phyloP scores from a whole-genome alignment of 2,797 vertebrate genomes.

The Rhinatrema bivittatum region DNA sequence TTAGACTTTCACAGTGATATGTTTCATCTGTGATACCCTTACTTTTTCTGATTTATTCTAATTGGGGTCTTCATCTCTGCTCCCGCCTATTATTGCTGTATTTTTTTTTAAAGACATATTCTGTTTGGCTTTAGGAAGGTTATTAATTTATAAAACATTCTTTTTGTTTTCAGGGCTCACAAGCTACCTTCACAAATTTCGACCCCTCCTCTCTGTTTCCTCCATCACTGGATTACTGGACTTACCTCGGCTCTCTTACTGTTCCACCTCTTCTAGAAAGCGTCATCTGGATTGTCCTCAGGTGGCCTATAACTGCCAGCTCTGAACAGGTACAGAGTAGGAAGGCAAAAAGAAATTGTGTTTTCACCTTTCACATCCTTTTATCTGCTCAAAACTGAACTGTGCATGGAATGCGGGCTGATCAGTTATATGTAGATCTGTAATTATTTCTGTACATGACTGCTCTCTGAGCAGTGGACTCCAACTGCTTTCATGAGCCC shows the following conservation, averaged over 20 bases:
- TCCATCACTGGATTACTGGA: conserved; percentile 80
- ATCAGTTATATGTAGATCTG: too few species aligned
- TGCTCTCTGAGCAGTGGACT: too few species aligned
- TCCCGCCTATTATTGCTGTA: too few species aligned
- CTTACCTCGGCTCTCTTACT: conserved; percentile 88
- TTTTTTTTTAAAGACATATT: neutral
- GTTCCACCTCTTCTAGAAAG: conserved; percentile 90
- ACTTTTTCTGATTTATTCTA: too few species aligned
- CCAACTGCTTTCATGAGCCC: too few species aligned
- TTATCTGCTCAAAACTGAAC: neutral
- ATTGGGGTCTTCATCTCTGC: too few species aligned
- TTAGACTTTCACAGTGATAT: too few species aligned
- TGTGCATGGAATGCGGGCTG: too few species aligned
- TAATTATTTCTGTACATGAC: too few species aligned
- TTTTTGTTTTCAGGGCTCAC: conserved; percentile 61
- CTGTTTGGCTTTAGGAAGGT: neutral
- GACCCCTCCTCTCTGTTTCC: conserved; percentile 78
- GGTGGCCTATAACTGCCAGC: conserved; percentile 77
- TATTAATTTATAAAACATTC: neutral
- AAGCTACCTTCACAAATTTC: conserved; percentile 71
- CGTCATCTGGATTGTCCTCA: conserved; percentile 91
- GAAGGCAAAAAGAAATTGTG: too few species aligned
- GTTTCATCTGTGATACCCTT: too few species aligned
- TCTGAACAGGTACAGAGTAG: conserved; percentile 78
- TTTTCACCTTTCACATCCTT: neutral